Evolutionary conservation across 1,140 invertebrate species (phyloP).

Genomic region (Tetramorium alpestre): DNA sequence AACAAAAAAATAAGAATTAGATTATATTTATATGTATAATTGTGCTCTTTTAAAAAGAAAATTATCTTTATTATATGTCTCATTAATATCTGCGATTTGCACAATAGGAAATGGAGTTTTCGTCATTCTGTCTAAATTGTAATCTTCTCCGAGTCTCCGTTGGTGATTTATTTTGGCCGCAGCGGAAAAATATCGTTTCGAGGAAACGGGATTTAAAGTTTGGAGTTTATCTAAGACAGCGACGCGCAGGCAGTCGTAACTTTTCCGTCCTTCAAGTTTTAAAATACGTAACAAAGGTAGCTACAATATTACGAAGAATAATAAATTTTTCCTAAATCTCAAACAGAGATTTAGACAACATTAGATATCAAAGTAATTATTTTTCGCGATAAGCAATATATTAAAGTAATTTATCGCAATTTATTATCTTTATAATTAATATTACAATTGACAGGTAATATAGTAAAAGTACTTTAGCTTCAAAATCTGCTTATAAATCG

Average conservation of each 20-base stretch:
- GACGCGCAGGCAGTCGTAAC: slow-evolving; percentile 13
- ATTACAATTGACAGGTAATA: neutral
- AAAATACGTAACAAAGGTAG: slow-evolving; percentile 19
- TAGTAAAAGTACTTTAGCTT: slow-evolving; percentile 23
- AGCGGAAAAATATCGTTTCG: slow-evolving; percentile 24
- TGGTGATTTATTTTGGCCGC: slow-evolving; percentile 25
- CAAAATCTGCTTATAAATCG: slow-evolving; percentile 37
- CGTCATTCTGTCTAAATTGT: slow-evolving; percentile 4
- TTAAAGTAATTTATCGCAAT: neutral
- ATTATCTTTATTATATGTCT: neutral
- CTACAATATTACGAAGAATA: neutral
- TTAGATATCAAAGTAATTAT: neutral
- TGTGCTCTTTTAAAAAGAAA: neutral
- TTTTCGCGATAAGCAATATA: neutral
- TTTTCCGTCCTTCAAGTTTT: slow-evolving; percentile 3
- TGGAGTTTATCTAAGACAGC: slow-evolving; percentile 37
- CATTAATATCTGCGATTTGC: slow-evolving; percentile 4
- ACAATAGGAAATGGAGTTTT: slow-evolving; percentile 1
- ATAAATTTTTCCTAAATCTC: neutral
- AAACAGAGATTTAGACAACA: neutral
- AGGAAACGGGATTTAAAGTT: slow-evolving; percentile 40
- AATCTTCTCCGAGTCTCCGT: neutral
- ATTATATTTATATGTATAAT: neutral
- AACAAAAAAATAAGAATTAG: neutral
- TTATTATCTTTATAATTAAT: neutral